phyloP scores from a whole-genome alignment of 2,888 invertebrate genomes.

The Agrochola litura region DNA sequence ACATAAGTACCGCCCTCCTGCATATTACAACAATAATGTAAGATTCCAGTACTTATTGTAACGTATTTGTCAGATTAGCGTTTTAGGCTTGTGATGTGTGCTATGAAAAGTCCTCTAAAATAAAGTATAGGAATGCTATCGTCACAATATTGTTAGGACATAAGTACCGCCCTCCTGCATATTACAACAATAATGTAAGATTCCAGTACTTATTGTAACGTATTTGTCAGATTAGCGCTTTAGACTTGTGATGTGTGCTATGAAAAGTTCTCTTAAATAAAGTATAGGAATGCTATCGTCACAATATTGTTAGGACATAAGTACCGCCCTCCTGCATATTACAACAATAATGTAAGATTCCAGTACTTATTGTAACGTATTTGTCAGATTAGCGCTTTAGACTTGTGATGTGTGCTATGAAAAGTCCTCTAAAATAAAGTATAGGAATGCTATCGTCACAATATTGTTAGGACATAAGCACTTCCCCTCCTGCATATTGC shows the following conservation, averaged over 20 bases:
- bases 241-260: background rate
- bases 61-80: conserved; percentile 17
- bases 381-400: conserved; percentile 28
- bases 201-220: background rate
- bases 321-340: conserved; percentile 49
- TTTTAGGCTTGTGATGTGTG: conserved; percentile 2
- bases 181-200: conserved; percentile 78
- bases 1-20: background rate
- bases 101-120: background rate
- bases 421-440: background rate
- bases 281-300: background rate
- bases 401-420: background rate
- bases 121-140: background rate
- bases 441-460: background rate
- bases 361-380: background rate
- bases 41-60: conserved; percentile 50
- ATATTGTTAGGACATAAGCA: too few relatives aligned
- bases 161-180: conserved; percentile 20
- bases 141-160: background rate
- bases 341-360: conserved; percentile 77
- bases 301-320: background rate
- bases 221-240: conserved; percentile 25
- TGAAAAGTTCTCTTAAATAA: background rate
- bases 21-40: conserved; percentile 77
- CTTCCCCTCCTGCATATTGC: too few relatives aligned